A percentile compares a stretch with the other conserved stretches of the same genome.
phyloP scores from a whole-genome alignment of 2,888 invertebrate genomes.

The Brenthis ino region DNA sequence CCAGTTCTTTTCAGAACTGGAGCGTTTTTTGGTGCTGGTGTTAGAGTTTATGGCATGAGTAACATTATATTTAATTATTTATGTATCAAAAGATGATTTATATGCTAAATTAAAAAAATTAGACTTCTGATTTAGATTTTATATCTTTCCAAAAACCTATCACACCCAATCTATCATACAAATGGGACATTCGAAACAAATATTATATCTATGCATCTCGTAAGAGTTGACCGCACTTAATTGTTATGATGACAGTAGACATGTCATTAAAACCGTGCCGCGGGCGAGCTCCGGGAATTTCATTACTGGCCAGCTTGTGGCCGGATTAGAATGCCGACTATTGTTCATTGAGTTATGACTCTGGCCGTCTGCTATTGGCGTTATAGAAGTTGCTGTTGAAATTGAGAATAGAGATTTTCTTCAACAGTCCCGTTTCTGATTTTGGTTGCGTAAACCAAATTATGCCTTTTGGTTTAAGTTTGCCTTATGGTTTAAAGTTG shows the following conservation, averaged over 20 bases:
- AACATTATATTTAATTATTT: too few species aligned
- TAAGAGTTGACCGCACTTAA: slow-evolving; percentile 43
- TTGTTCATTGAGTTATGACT: slow-evolving; percentile 76
- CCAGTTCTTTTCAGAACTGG: too few species aligned
- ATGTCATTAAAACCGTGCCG: slow-evolving; percentile 40
- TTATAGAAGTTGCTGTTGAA: slow-evolving; percentile 44
- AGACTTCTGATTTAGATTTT: not conserved
- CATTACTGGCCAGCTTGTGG: slow-evolving; percentile 59
- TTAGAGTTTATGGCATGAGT: too few species aligned
- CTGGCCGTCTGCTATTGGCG: slow-evolving; percentile 46
- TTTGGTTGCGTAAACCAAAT: not conserved
- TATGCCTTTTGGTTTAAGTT: too few species aligned
- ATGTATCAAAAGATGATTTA: not conserved
- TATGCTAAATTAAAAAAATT: slow-evolving; percentile 1
- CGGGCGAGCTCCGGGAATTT: slow-evolving; percentile 65
- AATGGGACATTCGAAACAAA: slow-evolving; percentile 1
- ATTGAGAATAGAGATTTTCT: slow-evolving; percentile 31
- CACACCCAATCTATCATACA: not conserved
- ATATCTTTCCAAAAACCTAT: not conserved
- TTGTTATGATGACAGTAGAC: slow-evolving; percentile 48
- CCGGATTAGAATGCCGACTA: slow-evolving; percentile 66
- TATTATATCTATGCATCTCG: slow-evolving; percentile 27
- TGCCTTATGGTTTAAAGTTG: too few species aligned
- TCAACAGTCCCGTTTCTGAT: slow-evolving; percentile 16
- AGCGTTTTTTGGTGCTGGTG: too few species aligned